Evolutionary conservation across 2,113 vertebrate genomes (phyloP), one percentile per base, ranked within the genome.

Genomic region (Leiothrix lutea): DNA sequence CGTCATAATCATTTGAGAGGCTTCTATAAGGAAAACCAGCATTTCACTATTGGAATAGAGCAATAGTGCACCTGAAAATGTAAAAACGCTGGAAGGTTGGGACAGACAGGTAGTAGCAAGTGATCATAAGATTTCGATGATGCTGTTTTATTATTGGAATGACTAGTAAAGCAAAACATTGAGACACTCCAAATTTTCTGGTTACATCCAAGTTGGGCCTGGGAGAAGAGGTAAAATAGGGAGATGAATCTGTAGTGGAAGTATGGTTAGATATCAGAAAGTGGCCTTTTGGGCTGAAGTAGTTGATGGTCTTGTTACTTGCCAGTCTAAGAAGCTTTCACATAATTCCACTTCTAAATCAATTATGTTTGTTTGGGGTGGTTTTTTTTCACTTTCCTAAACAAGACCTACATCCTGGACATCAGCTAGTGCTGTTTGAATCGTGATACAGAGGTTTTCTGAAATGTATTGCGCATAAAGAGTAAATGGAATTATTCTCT

Each of bases 201-300:
- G 44, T 69, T 33, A 23, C 8, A 14, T 72, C 23, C 8, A 58
- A 58, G 26, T 15, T 87, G 14, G 20, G 36, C 18, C 36, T 90
- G 50, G 60, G 12, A 83, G 69, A 65, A 53, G 36, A 78, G 9
- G 3, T 24, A 42, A n/a, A 58, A 29, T 60, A 64, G 51, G 25
- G 15, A 61, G 35, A 35, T 42, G 9, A 7, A 45, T 36, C 47
- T 36, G 5, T n/a, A 28, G 20, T 53, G 42, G n/a, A 79, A 50
- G 18, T 56, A 54, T 29, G 38, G 23, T 75, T 67, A 62, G 53
- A n/a, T 33, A 54, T 45, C 23, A 86, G 50, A 60, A 62, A 54
- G 12, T 1, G 3, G 8, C 48, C 10, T 12, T 62, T 74, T n/a
- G 23, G 28, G 31, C 25, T 74, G 6, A 0, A 1, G 42, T 69